These are phyloP conservation scores for Microplitis demolitor DNA, from an alignment of 1,140 invertebrate genomes.

Conservation along the genomic window DNA sequence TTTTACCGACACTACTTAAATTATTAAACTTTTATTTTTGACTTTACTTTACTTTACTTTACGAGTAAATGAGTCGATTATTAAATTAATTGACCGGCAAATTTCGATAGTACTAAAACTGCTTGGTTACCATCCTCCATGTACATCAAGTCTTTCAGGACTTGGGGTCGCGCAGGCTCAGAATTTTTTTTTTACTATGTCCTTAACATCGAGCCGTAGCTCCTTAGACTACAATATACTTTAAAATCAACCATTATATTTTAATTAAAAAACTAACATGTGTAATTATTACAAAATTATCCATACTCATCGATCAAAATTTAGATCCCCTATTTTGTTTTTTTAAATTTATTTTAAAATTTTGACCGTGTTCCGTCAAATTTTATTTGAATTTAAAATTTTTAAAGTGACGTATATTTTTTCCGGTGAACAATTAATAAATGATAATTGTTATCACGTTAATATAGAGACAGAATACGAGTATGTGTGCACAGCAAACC, in stretches of 20 bases:
- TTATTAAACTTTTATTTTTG: background rate
- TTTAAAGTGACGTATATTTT: no score
- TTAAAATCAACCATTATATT: no score
- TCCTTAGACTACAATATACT: background rate
- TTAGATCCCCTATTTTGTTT: no score
- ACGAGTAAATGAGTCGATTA: background rate
- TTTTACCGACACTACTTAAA: no score
- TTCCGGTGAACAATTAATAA: background rate
- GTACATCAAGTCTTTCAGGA: background rate
- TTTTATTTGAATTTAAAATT: no score
- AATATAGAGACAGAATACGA: conserved; percentile 8
- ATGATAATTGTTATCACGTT: conserved; percentile 19
- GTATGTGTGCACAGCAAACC: conserved; percentile 29
- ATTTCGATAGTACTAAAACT: background rate
- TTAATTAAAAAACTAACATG: background rate
- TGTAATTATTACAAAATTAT: background rate
- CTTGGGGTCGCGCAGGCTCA: conserved; percentile 21
- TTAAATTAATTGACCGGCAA: background rate
- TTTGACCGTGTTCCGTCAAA: no score
- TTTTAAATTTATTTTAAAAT: no score
- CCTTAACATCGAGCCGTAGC: background rate
- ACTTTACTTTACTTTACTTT: background rate
- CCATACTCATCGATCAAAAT: no score
- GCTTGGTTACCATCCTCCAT: conserved; percentile 14
- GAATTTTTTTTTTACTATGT: conserved; percentile 8